Base-by-base conservation (phyloP, 2,888 invertebrate genomes). In the Cyclophora albipunctata region DNA sequence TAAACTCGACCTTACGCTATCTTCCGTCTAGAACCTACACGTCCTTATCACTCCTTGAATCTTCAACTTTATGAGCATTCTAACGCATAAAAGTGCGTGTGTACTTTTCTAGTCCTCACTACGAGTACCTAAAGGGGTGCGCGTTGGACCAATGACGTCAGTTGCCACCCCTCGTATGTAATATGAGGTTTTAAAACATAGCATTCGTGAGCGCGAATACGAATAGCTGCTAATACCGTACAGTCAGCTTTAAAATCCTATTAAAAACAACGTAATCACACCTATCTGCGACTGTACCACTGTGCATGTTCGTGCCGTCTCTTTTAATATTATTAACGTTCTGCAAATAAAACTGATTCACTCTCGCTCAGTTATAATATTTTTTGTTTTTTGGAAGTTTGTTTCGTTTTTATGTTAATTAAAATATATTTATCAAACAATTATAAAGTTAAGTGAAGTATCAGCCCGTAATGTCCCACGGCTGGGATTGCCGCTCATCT, bases 81-180 rank as follows among this genome's bases (percentile, higher is more conserved):
- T 7, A 43, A 43, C 5, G 34, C 43, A 43, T 20, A 34, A 43
- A 34, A 43, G 43, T 43, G 20, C 43, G 43, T 43, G 20, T 34
- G 33, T 34, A 43, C 33, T 20, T 20, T 43, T 43, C 43, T 34
- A 37, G 37, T 43, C 5, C 43, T 33, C 33, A 43, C 7, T 7
- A 42, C 7, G 43, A 33, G 6, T 43, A 43, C 45, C 34, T 34
- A 40, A 33, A 54, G 53, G 84, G 84, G 84, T 78, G 83, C 73
- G 82, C 78, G 80, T 76, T 73, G 76, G 73, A 78, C 83, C 84
- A 84, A 81, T 84, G 82, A 78, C 78, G 80, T 79, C 78, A 80
- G 63, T 64, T 64, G 64, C 61, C 69, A 64, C 67, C 71, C 74
- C 64, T 62, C 60, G 62, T 67, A 64, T 62, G 69, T 65, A 69